Evolutionary conservation across 23 tunicate species (phyloP).

Genomic region (Trididemnum miniatum): DNA sequence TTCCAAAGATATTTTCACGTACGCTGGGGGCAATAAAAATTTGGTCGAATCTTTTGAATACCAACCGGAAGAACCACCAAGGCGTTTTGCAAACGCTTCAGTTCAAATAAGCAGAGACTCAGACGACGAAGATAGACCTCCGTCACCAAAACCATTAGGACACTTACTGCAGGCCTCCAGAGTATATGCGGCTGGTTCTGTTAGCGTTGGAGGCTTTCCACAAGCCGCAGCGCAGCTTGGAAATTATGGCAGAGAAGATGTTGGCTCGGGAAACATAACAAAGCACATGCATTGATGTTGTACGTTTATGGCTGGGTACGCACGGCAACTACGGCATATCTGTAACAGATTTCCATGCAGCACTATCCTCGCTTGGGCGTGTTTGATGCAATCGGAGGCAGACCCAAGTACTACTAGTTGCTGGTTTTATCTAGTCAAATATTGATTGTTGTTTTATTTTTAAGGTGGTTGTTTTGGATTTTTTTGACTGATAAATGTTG

Average conservation of each 20-base stretch:
- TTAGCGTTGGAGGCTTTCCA: conserved; percentile 6
- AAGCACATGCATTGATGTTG: conserved; percentile 28
- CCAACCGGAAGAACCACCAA: neutral
- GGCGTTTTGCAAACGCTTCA: conserved; percentile 13
- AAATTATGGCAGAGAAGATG: conserved; percentile 15
- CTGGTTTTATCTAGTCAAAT: too few species aligned
- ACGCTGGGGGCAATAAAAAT: neutral
- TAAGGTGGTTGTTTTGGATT: too few species aligned
- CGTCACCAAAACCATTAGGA: conserved; percentile 45
- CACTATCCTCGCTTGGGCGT: neutral
- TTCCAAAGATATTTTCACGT: conserved; percentile 4
- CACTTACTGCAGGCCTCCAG: conserved; percentile 30
- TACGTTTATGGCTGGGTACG: too few species aligned
- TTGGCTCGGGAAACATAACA: neutral
- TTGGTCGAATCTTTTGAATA: neutral
- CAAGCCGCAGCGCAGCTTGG: neutral
- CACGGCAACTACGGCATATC: too few species aligned
- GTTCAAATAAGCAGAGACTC: conserved; percentile 18
- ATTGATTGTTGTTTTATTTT: too few species aligned
- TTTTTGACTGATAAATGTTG: too few species aligned
- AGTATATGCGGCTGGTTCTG: conserved; percentile 12
- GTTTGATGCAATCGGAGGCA: too few species aligned
- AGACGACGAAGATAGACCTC: conserved; percentile 52
- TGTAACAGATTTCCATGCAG: neutral
- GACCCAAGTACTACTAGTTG: too few species aligned